Percentiles rank a stretch among this genome's conserved stretches.
These are phyloP conservation scores for Myripristis murdjan DNA, from an alignment of 2,797 vertebrate species.

Conservation along the genomic window DNA sequence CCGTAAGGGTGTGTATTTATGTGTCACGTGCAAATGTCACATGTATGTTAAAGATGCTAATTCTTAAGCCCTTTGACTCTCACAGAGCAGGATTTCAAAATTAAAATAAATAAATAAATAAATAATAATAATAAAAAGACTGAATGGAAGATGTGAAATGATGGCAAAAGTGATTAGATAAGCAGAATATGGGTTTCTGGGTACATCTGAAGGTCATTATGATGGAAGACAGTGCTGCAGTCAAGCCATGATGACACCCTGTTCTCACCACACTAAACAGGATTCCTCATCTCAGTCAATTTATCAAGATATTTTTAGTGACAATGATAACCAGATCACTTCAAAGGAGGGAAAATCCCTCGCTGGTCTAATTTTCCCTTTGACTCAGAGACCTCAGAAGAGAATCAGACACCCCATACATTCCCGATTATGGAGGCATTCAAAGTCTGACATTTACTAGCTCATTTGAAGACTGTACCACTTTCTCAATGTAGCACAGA, in stretches of 20 bases:
- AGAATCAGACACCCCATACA: constrained; percentile 68
- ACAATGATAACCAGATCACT: constrained; percentile 70
- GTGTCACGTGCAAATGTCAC: constrained; percentile 1
- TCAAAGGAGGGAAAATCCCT: constrained; percentile 56
- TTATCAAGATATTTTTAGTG: constrained; percentile 49
- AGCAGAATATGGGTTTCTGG: not conserved
- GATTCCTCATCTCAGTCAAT: constrained; percentile 42
- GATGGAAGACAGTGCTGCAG: constrained; percentile 18
- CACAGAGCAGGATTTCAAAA: not conserved
- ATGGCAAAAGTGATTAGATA: too few species aligned
- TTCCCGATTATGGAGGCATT: constrained; percentile 70
- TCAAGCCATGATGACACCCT: constrained; percentile 28
- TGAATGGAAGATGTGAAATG: not conserved
- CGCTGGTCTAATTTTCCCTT: constrained; percentile 61
- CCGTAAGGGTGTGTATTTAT: constrained; percentile 90
- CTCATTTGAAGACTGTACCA: constrained; percentile 66
- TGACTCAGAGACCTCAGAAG: constrained; percentile 71
- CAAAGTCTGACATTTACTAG: constrained; percentile 80
- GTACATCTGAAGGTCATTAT: constrained; percentile 18
- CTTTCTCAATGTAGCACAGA: constrained; percentile 45
- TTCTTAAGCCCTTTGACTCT: not conserved
- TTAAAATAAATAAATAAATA: not conserved
- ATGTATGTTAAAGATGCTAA: constrained; percentile 1
- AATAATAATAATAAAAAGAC: too few species aligned
- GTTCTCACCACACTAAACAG: constrained; percentile 34